These are phyloP conservation scores for Spermophilus dauricus DNA, from an alignment of 2,113 vertebrate genomes.

Conservation along the genomic window DNA sequence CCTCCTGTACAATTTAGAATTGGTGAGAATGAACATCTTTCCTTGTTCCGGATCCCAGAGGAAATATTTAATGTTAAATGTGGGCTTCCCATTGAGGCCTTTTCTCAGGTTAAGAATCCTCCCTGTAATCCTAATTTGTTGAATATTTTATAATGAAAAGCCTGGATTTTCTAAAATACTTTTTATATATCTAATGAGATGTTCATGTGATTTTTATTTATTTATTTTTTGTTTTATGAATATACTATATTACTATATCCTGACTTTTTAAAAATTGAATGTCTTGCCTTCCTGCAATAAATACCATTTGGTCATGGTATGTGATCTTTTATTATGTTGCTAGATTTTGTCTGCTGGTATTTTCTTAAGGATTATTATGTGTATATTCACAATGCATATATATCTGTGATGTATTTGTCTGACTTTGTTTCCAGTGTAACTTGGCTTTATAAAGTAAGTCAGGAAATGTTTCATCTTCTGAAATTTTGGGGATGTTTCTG, in stretches of 20 bases:
- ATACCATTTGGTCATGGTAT: background rate
- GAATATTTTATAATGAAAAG: background rate
- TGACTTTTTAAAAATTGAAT: background rate
- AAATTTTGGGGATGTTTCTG: background rate
- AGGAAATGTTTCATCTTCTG: background rate
- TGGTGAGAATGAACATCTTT: background rate
- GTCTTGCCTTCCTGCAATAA: background rate
- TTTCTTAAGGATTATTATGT: background rate
- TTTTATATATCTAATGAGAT: background rate
- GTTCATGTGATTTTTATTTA: background rate
- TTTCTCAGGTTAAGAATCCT: background rate
- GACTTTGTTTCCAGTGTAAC: background rate
- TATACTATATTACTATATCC: background rate
- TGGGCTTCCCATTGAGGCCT: background rate
- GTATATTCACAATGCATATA: background rate
- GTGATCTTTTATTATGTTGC: background rate
- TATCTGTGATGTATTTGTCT: background rate
- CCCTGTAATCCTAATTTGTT: background rate
- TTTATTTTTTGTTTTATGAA: background rate
- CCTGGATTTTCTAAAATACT: background rate
- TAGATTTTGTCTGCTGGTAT: background rate
- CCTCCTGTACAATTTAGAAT: background rate
- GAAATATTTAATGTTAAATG: background rate
- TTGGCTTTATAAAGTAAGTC: background rate
- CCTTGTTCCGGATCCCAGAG: background rate